Evolutionary conservation across 2,888 invertebrate genomes (phyloP), one percentile per base, ranked within the genome.

Genomic region (Cyclophora punctaria): DNA sequence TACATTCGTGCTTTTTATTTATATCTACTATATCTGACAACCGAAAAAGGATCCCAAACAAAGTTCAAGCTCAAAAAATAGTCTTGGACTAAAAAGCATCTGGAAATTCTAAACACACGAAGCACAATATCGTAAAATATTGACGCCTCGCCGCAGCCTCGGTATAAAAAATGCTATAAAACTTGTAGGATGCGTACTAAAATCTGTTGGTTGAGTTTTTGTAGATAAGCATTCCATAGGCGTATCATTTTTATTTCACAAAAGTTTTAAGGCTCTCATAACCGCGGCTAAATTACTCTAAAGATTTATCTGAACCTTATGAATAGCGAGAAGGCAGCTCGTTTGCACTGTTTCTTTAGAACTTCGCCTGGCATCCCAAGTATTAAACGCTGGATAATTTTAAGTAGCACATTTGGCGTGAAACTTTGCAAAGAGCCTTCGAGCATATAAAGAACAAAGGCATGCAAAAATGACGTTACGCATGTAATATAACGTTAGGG

Each of bases 91-190:
- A 45, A 34, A 55, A 57, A 53, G 55, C 45, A 57, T 52, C 50
- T 49, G 52, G 6, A 56, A 54, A 58, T 57, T 59, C 60, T 66
- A 66, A 62, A 52, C 59, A 56, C 52, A 55, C 55, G 58, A 57
- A 59, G 65, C 51, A 57, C 44, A 37, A 60, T 62, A 63, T 64
- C 65, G 58, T 71, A 67, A 68, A 68, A 64, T 59, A 57, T 60
- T 59, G 59, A 69, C 66, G 66, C 56, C 45, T 47, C 42, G 50
- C 51, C 50, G 53, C 55, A 51, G 52, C 35, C 35, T 50, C 46
- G 52, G 62, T 64, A 69, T 75, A 76, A 80, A 78, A 74, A 70
- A 63, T 59, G 60, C 56, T 66, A 62, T 78, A 73, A 78, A 75
- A 69, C 64, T 69, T 64, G 64, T 64, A 66, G 60, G 68, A 67